phyloP scores from a whole-genome alignment of 2,888 invertebrate genomes.

The Orchesellides sinensis region DNA sequence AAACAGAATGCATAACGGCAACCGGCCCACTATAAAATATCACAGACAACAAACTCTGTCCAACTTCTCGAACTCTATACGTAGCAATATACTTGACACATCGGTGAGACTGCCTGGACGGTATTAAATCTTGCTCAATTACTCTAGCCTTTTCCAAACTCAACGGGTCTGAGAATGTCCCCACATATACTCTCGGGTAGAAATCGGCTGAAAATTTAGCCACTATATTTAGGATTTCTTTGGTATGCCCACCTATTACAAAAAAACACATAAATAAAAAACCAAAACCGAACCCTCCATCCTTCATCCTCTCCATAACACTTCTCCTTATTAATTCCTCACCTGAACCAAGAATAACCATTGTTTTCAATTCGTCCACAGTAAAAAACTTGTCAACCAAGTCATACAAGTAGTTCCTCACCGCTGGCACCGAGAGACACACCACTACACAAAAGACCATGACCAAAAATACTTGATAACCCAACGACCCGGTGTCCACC shows the following conservation, averaged over 20 bases:
- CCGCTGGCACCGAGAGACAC: no score
- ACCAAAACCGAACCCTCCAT: not conserved
- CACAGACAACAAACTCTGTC: constrained; percentile 84
- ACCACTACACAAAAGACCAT: no score
- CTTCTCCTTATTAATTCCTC: not conserved
- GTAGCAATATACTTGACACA: constrained; percentile 77
- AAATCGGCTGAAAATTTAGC: constrained; percentile 83
- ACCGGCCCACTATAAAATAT: no score
- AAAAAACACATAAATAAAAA: not conserved
- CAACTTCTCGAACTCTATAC: constrained; percentile 86
- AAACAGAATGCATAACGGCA: no score
- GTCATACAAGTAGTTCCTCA: no score
- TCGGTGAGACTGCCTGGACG: not conserved
- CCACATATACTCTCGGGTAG: constrained; percentile 85
- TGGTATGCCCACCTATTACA: constrained; percentile 92
- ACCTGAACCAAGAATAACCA: constrained; percentile 71
- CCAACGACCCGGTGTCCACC: no score
- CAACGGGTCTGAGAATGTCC: constrained; percentile 87
- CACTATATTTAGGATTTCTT: constrained; percentile 92
- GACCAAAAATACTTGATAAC: no score
- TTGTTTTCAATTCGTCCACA: no score
- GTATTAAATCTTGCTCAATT: constrained; percentile 76
- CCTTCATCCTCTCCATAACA: no score
- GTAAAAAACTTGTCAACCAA: no score
- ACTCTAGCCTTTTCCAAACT: constrained; percentile 83